Base-by-base conservation (phyloP, 1,140 invertebrate species). In the Epicauta chinensis region DNA sequence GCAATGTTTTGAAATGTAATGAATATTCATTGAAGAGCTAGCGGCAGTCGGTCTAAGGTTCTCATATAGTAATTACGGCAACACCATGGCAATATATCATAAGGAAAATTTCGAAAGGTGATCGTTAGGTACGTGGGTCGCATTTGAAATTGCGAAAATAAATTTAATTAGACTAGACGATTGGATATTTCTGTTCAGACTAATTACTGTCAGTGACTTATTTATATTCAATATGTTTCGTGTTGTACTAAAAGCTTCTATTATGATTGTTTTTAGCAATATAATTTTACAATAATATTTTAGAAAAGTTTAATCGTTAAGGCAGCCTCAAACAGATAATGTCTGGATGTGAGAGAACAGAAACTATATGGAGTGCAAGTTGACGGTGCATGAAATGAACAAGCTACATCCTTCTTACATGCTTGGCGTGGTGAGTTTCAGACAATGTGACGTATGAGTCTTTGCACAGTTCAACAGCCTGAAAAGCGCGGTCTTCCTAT, bases 51-150 rank as follows among this genome's bases (percentile, higher is more conserved):
- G 57, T 62, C 57, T 62, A 55, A 61, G 60, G 60, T 59, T 61
- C 47, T 59, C 48, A 46, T 56, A 59, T 55, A 62, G 7, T 62
- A 62, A 62, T 62, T 62, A 59, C 52, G 49, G 10, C 57, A 51
- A 59, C 52, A 52, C 60, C 45, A 56, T 42, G 40, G 50, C 54
- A 43, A 59, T 61, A 58, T 62, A 59, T 59, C 57, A 62, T 57
- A 59, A 55, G 60, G 56, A 56, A 42, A 53, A 57, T 62, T n/a
- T 59, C 57, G 57, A 59, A 62, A 62, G 60, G 56, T 62, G 54
- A 36, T 45, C 54, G 60, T 38, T 51, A 57, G 49, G 53, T 59
- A 62, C 60, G 55, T 59, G 60, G 46, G 36, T 46, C 51, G 60
- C 54, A 62, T 62, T 53, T 44, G 56, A 55, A 43, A 12, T 34